A percentile compares a stretch with the other conserved stretches of the same genome.
Conservation (phyloP, 2,113 vertebrate species). For the Gallinago media region DNA sequence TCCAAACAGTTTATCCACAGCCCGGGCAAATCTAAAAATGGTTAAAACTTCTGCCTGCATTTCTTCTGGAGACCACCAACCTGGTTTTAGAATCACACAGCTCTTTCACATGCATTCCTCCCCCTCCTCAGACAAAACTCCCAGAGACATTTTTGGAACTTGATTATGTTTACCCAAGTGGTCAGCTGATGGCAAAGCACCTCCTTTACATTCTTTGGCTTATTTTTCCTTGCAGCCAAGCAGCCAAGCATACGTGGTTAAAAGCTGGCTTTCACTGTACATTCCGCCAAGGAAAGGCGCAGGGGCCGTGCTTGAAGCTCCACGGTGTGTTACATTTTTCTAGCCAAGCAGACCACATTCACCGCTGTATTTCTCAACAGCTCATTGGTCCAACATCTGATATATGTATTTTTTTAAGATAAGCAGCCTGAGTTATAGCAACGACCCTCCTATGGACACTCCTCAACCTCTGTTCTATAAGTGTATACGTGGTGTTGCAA, state of each 20-base stretch:
- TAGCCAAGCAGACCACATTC: neutral
- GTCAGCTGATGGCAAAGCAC: neutral
- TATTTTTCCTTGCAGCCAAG: neutral
- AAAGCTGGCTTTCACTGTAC: neutral
- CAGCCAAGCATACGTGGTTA: neutral
- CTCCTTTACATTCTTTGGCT: neutral
- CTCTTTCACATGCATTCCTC: accelerated
- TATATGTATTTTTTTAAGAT: neutral
- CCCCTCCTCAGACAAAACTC: neutral
- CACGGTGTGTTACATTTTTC: accelerated
- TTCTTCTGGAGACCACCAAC: neutral
- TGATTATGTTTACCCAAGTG: neutral
- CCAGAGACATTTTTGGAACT: accelerated
- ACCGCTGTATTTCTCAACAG: conserved; percentile 1
- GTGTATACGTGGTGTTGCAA: neutral
- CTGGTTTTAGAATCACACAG: neutral
- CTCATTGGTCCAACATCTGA: neutral
- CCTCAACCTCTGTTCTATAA: neutral
- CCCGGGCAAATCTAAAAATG: neutral
- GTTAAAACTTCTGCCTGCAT: neutral
- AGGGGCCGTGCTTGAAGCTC: neutral
- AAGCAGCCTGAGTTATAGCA: neutral
- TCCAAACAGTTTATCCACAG: neutral
- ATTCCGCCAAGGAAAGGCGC: neutral
- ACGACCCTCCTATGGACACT: neutral